Base-by-base conservation (phyloP, 2,797 vertebrate genomes). In the Lateolabrax maculatus region DNA sequence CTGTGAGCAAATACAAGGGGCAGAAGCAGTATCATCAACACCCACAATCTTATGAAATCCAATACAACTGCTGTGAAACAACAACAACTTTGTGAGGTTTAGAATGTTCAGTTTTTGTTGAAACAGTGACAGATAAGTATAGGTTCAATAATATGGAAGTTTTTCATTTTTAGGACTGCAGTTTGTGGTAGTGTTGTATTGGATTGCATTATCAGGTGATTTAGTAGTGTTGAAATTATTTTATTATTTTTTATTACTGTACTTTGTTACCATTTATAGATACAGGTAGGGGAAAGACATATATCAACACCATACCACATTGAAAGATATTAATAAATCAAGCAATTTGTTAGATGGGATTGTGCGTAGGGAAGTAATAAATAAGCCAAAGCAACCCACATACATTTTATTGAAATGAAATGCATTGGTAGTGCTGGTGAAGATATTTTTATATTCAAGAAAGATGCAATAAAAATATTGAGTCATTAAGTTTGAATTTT, bases 1-100 rank as follows among this genome's bases (percentile, higher is more conserved):
- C n/a, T 55, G 31, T 43, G 60, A 57, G 48, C n/a, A 49, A 65
- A 69, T 44, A n/a, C 52, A 49, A 39, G 9, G 25, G 25, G 19
- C 3, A 0, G n/a, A 46, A 19, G 60, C 43, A 25, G 48, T 18
- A 44, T 53, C 53, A 41, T 16, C 3, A 66, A 61, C 27, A 63
- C 61, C 70, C 34, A 51, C 34, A 51, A 34, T 48, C 66, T 8
- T 18, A 39, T 18, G 29, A 61, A 49, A 63, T 34, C 16, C 13
- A 74, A 56, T 16, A n/a, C 0, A 18, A 65, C 7, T 62, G 29
- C 34, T 9, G 4, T 19, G 5, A 66, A 41, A 63, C 23, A 61
- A 63, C 55, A 53, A 49, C 31, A 21, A n/a, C n/a, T 65, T 29
- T 36, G 4, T 21, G 11, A 60, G 34, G 69, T 29, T 71, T n/a